Evolutionary conservation across 2,888 invertebrate species (phyloP), one percentile per base, ranked within the genome.

Genomic region (Dolomedes plantarius): DNA sequence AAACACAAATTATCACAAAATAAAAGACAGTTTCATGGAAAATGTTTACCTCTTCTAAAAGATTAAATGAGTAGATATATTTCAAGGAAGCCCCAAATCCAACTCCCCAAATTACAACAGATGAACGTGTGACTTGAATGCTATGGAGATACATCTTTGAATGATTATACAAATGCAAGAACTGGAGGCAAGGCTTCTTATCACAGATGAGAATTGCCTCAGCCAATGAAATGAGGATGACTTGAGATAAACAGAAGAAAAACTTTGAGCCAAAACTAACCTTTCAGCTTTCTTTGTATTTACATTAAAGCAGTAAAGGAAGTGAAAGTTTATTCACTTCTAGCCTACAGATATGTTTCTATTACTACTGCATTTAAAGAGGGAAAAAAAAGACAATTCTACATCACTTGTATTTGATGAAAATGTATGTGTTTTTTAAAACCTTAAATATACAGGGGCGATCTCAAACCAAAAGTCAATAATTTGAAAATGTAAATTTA

Each of bases 21-120:
- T n/a, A n/a, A n/a, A n/a, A n/a, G n/a, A n/a, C n/a, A n/a, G n/a
- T n/a, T n/a, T n/a, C n/a, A n/a, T n/a, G n/a, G n/a, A n/a, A n/a
- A n/a, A n/a, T n/a, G n/a, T 1, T 56, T 56, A 56, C 56, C 56
- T 56, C 23, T 56, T 56, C 56, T 23, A 56, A 56, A 56, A 56
- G 19, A 7, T 56, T 23, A 3, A 16, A 23, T 1, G 23, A 56
- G 11, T 6, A 23, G 16, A 23, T 23, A 56, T 56, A 56, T 56
- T 56, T 56, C 3, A 56, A 3, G 56, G 56, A 23, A 23, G 23
- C 23, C 5, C 56, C 56, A 5, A 56, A 56, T 23, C 19, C 56
- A 5, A 2, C 23, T 23, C 23, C 23, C 56, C 56, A 56, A 7
- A 56, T 23, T 23, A 56, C 1, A 23, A 56, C 56, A 56, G 56